Base-by-base conservation (phyloP, 2,797 vertebrate genomes). In the Acanthurus tractus region DNA sequence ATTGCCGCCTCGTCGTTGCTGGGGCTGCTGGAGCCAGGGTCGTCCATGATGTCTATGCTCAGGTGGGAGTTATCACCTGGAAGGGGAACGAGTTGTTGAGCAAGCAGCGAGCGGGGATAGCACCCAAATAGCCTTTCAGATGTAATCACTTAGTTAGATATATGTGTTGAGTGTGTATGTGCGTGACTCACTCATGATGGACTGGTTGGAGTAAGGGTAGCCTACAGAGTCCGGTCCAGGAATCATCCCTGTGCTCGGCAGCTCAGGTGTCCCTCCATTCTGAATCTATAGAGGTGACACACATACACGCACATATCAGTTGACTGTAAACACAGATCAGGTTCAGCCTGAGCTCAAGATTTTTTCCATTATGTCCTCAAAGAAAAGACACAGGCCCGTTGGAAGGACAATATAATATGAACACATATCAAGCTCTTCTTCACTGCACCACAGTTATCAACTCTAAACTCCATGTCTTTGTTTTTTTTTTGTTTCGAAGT, bases 1-100 rank as follows among this genome's bases (percentile, higher is more conserved):
- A 99, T 99, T 10, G 98, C 98, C 0, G 98, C 98, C 90, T 99
- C 98, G 0, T 99, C 98, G 0, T 98, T 98, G 86, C 97, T 99
- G 63, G 98, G 98, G 88, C 98, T 99, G 91, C 98, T 99, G 40
- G 98, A 99, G 45, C 98, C 97, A 10, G 98, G 97, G 25, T 98
- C 97, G 54, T 99, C 98, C 81, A 98, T 97, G 95, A 99, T 97
- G 77, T 98, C 97, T 15, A 99, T 97, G 81, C 97, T 97, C 70
- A 99, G 95, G 80, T 99, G 97, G 12, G 97, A 96, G 90, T 97
- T 97, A 75, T 98, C 97, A 59, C 97, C 98, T 99, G 88, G 49
- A 82, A 22, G 2, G 3, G 86, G 63, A n/a, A 22, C 0, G 5
- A 55, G n/a, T 8, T 7, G 4, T 11, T 40, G 3, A 73, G 38